Evolutionary conservation across 2,797 vertebrate genomes (phyloP).

Genomic region (Sebastes minor): DNA sequence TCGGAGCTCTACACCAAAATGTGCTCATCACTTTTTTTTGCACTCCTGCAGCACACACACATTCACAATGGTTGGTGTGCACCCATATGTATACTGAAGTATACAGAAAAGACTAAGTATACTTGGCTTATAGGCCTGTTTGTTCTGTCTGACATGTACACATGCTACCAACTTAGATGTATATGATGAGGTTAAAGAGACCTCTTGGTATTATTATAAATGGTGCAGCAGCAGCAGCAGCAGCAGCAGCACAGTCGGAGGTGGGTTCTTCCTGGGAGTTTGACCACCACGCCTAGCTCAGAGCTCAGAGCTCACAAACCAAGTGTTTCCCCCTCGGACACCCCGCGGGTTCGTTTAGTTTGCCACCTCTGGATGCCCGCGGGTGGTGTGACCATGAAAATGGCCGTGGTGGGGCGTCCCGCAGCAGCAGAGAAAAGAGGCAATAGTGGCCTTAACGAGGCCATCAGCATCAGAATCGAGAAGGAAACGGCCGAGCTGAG

Average conservation of each 20-base stretch:
- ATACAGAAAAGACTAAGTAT: too few relatives aligned
- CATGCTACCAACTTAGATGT: not conserved
- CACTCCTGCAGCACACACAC: too few relatives aligned
- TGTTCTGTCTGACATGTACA: not conserved
- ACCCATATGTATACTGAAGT: not conserved
- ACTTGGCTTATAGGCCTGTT: too few relatives aligned
- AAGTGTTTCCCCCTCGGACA: constrained; percentile 42
- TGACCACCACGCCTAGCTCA: constrained; percentile 74
- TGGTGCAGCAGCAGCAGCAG: too few relatives aligned
- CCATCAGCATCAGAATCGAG: constrained; percentile 87
- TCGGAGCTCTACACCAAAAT: not conserved
- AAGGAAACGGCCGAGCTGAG: constrained; percentile 83
- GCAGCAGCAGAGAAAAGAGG: constrained; percentile 69
- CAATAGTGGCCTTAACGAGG: constrained; percentile 78
- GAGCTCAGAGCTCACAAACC: constrained; percentile 61
- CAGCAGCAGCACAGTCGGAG: constrained; percentile 44
- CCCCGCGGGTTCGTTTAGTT: constrained; percentile 83
- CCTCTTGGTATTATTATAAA: not conserved
- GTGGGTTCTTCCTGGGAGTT: constrained; percentile 35
- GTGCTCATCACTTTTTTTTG: not conserved
- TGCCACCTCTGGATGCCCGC: constrained; percentile 82
- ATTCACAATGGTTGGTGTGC: not conserved
- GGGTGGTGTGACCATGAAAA: constrained; percentile 86
- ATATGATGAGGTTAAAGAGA: not conserved
- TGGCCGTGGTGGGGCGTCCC: constrained; percentile 79